Base-by-base conservation (phyloP, 37 sponge, comb jelly and placozoan genomes). In the Beroe ovata region DNA sequence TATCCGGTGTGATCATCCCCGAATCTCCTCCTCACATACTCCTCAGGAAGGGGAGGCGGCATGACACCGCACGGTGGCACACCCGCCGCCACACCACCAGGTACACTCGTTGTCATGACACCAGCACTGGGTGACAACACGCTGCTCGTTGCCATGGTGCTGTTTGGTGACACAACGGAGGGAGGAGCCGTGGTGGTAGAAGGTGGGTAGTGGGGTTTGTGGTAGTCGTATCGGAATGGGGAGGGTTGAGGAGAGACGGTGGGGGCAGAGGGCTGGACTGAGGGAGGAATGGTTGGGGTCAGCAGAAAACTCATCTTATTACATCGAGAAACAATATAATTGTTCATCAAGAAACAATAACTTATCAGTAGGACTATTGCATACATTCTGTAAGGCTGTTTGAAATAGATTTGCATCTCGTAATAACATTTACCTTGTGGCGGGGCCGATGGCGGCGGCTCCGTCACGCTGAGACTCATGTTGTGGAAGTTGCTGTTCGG, bases 191-290 rank as follows among this genome's bases (percentile, higher is more conserved):
- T 8, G 0, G 18, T 38, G 19, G 4, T 21, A 20, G 21, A 29
- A 8, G 59, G 59, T 11, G 11, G 59, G 59, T 11, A 18, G 59
- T 58, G 18, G n/a, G n/a, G 11, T 47, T 47, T 47, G 54, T 47
- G 54, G 11, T 47, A 11, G 54, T 47, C 54, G 11, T 47, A 47
- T 47, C 54, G 54, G 54, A 16, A 47, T 47, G 11, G 54, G 54
- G 6, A 11, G 41, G 47, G 1, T 0, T 33, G 47, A 23, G 84
- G 84, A 11, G 84, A 23, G 22, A 39, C 8, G 25, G 28, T 6
- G 26, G 84, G 84, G 8, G 84, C 84, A n/a, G 84, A 42, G 54
- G 84, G 84, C 25, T 77, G n/a, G 18, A 77, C 84, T 77, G 84
- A 29, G 25, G 25, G 38, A n/a, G 84, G 19, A 47, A 16, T n/a